Base-by-base conservation (phyloP, 2,797 vertebrate genomes). In the Eidolon dupreanum region DNA sequence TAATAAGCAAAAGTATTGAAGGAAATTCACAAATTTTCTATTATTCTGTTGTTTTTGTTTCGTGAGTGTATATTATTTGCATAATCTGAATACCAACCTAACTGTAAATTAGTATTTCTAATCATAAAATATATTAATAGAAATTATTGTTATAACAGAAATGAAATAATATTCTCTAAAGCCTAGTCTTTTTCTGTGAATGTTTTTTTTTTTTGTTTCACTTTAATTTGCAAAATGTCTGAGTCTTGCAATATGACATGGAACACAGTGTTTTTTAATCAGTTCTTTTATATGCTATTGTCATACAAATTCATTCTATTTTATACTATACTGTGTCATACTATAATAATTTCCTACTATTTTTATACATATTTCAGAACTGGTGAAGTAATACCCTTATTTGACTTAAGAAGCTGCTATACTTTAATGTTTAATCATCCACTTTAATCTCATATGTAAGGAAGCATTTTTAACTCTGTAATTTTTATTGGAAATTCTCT, bases 301-400 rank as follows among this genome's bases (percentile, higher is more conserved):
- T 88, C 41, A 92, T 61, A 82, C 11, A 22, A 53, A 74, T 57
- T 57, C 36, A 16, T 84, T 28, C 7, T 41, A 70, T 46, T 33
- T 70, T n/a, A 55, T 55, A 43, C 28, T 43, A 43, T 24, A 53
- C 33, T 78, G 31, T 88, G 55, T 78, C 19, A 33, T 53, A n/a
- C 46, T 57, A 28, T 46, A 26, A 43, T n/a, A 71, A 38, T 51
- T 73, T 73, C 41, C 70, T 77, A n/a, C 36, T 75, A 31, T 70
- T 95, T 91, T 84, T 28, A 92, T 83, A 77, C 3, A 20, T 57
- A 33, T 85, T 88, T 89, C 65, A 85, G 66, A 95, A 81, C 22
- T 79, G 20, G 19, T 88, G 51, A 74, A 63, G 46, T 11, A 70
- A 81, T 61, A 68, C 63, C 20, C 28, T 82, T 92, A 61, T 41